Evolutionary conservation across 2,113 vertebrate genomes (phyloP).

Genomic region (Trachemys scripta): DNA sequence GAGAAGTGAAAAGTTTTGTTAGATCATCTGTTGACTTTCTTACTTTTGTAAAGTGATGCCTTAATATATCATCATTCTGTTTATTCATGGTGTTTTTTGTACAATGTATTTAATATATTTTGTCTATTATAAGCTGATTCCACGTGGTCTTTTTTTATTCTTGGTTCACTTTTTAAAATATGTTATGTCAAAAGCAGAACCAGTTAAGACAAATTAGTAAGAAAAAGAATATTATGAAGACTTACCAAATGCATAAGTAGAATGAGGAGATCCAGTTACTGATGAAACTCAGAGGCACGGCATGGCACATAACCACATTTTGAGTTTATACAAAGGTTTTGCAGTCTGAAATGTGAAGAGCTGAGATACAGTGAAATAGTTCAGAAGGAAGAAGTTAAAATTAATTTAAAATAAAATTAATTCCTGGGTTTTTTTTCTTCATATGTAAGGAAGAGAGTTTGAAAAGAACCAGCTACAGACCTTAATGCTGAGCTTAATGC

Average conservation of each 20-base stretch:
- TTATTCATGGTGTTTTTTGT: background rate
- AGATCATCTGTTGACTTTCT: too few species aligned
- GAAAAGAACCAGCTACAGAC: background rate
- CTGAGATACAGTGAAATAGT: background rate
- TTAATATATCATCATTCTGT: background rate
- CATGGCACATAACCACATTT: background rate
- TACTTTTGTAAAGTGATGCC: background rate
- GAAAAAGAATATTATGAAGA: background rate
- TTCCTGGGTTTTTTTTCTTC: background rate
- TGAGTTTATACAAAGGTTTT: background rate
- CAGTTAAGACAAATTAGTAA: background rate
- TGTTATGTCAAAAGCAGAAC: background rate
- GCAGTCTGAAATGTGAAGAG: background rate
- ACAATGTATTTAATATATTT: background rate
- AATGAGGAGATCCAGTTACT: background rate
- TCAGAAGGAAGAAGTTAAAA: background rate
- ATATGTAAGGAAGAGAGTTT: background rate
- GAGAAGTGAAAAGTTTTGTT: background rate
- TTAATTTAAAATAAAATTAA: background rate
- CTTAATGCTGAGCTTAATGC: background rate
- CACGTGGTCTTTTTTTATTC: background rate
- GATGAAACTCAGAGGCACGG: background rate
- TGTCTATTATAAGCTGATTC: background rate
- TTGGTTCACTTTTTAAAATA: background rate
- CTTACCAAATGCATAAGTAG: background rate